These are phyloP conservation scores for Molossus molossus DNA, from an alignment of 2,797 vertebrate genomes.

Conservation along the genomic window DNA sequence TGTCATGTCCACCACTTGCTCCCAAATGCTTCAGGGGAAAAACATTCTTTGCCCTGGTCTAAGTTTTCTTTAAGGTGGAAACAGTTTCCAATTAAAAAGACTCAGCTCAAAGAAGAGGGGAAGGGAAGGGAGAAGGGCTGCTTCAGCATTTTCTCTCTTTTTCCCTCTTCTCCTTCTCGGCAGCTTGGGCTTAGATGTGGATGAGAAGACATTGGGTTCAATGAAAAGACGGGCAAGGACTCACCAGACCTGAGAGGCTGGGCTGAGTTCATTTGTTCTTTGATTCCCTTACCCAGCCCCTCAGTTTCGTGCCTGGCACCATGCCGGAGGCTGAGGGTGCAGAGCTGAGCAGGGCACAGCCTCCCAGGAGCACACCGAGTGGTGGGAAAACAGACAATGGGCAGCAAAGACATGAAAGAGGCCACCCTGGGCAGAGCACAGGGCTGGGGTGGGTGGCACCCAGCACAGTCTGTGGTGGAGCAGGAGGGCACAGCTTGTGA, in stretches of 20 bases:
- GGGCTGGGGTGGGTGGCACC: neutral
- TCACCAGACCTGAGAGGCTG: neutral
- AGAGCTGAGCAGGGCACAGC: neutral
- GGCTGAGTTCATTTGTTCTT: neutral
- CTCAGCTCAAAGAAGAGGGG: neutral
- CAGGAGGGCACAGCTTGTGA: neutral
- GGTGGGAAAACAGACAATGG: neutral
- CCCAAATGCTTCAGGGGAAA: neutral
- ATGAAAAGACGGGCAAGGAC: constrained; percentile 17
- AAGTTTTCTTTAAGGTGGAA: constrained; percentile 42
- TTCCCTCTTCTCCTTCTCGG: neutral
- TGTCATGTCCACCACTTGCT: neutral
- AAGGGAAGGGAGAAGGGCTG: neutral
- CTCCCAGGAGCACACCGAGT: neutral
- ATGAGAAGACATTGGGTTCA: neutral
- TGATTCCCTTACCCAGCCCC: neutral
- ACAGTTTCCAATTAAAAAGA: constrained; percentile 38
- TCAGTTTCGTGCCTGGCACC: neutral
- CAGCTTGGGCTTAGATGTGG: neutral
- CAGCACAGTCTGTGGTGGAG: neutral
- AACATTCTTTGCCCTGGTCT: neutral
- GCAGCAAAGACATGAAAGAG: neutral
- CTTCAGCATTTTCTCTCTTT: neutral
- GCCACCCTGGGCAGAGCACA: neutral
- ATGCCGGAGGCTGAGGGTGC: neutral